phyloP scores from a whole-genome alignment of 2,888 invertebrate species.

The Parthenolecanium corni region DNA sequence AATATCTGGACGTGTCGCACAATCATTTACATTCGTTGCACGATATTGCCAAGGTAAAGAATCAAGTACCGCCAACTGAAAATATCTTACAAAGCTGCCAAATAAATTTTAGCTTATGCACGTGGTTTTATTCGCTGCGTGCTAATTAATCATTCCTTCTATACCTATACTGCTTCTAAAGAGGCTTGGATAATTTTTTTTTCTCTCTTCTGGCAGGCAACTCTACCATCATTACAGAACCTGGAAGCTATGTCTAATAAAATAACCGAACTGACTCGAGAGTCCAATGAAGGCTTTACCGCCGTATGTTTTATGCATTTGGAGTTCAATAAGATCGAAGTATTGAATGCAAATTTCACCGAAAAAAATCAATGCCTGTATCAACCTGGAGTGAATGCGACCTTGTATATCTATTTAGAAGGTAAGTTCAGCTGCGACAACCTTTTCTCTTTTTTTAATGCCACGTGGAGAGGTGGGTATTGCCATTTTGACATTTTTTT shows the following conservation, averaged over 20 bases:
- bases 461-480: too few species aligned
- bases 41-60: conserved; percentile 65
- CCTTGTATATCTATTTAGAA: conserved; percentile 65
- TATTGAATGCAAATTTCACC: conserved; percentile 61
- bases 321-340: conserved; percentile 61
- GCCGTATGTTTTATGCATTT: conserved; percentile 69
- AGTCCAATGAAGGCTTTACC: conserved; percentile 65
- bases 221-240: conserved; percentile 62
- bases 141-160: too few species aligned
- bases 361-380: conserved; percentile 63
- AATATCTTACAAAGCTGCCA: neutral
- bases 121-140: neutral
- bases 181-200: too few species aligned
- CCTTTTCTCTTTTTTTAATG: too few species aligned
- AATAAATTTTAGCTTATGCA: neutral
- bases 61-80: neutral
- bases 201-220: conserved; percentile 67
- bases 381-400: conserved; percentile 64
- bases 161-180: too few species aligned
- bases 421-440: conserved; percentile 50
- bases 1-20: conserved; percentile 62
- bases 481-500: too few species aligned
- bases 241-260: conserved; percentile 66
- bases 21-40: conserved; percentile 65
- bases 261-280: conserved; percentile 59